Conservation (phyloP, 1,140 invertebrate species). For the Sipha flava region DNA sequence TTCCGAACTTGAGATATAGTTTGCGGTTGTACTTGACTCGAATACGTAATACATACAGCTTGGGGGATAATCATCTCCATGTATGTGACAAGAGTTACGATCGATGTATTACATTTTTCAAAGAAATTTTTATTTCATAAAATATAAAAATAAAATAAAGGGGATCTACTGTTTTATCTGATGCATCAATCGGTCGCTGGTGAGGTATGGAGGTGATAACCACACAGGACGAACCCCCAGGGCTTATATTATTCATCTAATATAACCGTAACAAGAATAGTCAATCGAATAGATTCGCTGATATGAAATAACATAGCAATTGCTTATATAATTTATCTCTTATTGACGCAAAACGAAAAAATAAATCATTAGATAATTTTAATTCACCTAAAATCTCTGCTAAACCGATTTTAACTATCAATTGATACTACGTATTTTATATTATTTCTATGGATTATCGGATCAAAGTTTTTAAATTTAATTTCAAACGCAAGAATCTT, state of each 20-base stretch:
- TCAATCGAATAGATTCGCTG: background rate
- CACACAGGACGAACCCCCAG: background rate
- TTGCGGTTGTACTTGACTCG: slow-evolving; percentile 6
- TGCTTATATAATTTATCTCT: background rate
- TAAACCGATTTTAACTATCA: background rate
- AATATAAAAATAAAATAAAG: background rate
- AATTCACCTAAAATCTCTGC: background rate
- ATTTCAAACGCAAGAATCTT: background rate
- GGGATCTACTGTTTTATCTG: background rate
- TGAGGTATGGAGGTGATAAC: background rate
- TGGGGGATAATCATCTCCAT: background rate
- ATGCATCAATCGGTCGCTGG: background rate
- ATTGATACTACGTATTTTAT: background rate
- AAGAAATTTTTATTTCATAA: background rate
- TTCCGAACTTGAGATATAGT: slow-evolving; percentile 27
- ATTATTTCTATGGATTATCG: background rate
- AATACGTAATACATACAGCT: slow-evolving; percentile 18
- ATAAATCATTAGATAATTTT: background rate
- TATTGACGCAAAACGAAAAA: background rate
- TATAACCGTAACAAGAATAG: background rate
- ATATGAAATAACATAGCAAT: background rate
- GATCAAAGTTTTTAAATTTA: background rate
- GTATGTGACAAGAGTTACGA: slow-evolving; percentile 14
- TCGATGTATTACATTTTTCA: background rate
- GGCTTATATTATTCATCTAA: background rate